Base-by-base conservation (phyloP, 2,113 vertebrate genomes). In the Sminthopsis crassicaudata region DNA sequence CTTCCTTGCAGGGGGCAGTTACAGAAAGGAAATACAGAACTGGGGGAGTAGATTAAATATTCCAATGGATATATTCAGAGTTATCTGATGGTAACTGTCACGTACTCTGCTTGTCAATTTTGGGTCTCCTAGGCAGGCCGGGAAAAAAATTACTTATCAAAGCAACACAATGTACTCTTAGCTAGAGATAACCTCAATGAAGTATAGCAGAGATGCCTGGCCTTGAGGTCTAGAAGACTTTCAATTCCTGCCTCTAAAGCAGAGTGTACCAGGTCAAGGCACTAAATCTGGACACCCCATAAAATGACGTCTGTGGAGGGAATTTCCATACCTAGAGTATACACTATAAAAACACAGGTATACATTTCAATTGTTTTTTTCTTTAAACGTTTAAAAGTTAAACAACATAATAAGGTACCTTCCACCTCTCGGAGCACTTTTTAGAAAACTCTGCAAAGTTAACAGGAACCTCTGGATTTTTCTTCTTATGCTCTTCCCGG, bases 361-460 rank as follows among this genome's bases (percentile, higher is more conserved):
- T 84, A 26, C 2, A 19, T 54, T 54, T 36, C 7, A 23, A 22
- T n/a, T n/a, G n/a, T 84, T 84, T 36, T 84, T 84, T 84, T 23
- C 42, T 16, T 24, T 27, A 36, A 30, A 19, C 10, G 50, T 55
- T 27, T 53, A 26, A 53, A 91, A 55, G 25, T 24, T 46, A 48
- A 96, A 53, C 4, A 46, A 94, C 90, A 93, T 89, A 90, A 89
- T 53, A 54, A 89, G 24, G 91, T 98, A 99, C 99, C 99, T 98
- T 98, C 98, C 98, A 99, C 97, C 98, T 98, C 96, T 99, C 99
- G 0, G 99, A 99, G 96, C 99, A 99, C 96, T 99, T 99, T 98
- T 99, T 99, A 76, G 99, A 99, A 97, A 99, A 99, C 67, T 99
- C 99, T 7, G 99, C 98, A 95, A 99, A 99, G 98, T 99, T 99